Base-by-base conservation (phyloP, 2,888 invertebrate genomes). In the Drosophila putrida region DNA sequence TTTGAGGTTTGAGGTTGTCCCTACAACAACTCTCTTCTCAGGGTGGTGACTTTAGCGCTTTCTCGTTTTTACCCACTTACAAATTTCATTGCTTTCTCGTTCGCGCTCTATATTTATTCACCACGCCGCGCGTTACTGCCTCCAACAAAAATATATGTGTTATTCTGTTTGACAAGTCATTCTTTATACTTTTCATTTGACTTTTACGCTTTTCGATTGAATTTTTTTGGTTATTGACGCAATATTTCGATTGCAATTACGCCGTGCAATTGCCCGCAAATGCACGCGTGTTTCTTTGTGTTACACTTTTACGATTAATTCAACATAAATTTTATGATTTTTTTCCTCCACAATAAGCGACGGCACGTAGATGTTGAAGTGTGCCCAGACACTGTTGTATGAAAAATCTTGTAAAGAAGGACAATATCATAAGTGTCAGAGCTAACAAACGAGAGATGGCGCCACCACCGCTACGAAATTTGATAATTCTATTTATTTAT, bases 161-260 rank as follows among this genome's bases (percentile, higher is more conserved):
- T 76, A 71, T 79, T 83, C 58, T 63, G 53, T 69, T 66, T 81
- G 64, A 51, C 84, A 83, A 81, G 75, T 83, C 82, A 82, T 82
- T 86, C 78, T 81, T 62, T 47, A 55, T 54, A 57, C n/a, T 59
- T 63, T 71, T 76, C 59, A 41, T 70, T 65, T 33, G 70, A 59
- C 49, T 50, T 46, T 15, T 55, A 27, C 57, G 15, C 20, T 63
- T 8, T 54, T 10, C 44, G 6, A 15, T 41, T 6, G 38, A 31
- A 47, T 70, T 70, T 46, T 44, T 28, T 54, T 10, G 33, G 61
- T 58, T 46, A 6, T 47, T 41, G 6, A n/a, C 41, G 68, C 27
- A 41, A 10, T 46, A 33, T 49, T 68, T 33, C 38, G n/a, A 41
- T 51, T 58, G 27, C 43, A 49, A 50, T 38, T 28, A 49, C 50